These are phyloP conservation scores for Trachops cirrhosus DNA, from an alignment of 2,797 vertebrate species.

Conservation along the genomic window DNA sequence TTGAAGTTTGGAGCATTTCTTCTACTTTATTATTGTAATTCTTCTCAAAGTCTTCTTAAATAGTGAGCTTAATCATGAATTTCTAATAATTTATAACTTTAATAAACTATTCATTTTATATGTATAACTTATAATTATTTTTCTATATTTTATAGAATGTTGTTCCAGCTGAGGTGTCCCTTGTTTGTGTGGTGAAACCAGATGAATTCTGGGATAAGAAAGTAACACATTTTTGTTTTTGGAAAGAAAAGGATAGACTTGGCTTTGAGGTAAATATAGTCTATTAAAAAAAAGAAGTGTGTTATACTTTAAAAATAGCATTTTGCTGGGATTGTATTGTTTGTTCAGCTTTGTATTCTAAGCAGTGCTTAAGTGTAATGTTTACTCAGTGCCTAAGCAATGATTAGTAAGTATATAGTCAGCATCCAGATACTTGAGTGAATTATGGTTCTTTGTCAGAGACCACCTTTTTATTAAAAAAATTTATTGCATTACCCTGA, in stretches of 20 bases:
- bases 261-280: constrained; percentile 93
- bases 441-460: background rate
- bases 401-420: background rate
- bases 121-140: constrained; percentile 29
- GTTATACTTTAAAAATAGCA: background rate
- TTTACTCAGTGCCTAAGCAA: background rate
- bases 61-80: background rate
- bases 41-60: constrained; percentile 39
- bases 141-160: constrained; percentile 89
- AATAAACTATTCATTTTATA: constrained; percentile 31
- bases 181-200: constrained; percentile 99
- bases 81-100: constrained; percentile 30
- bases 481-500: background rate
- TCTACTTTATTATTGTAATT: constrained; percentile 47
- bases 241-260: constrained; percentile 99
- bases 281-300: background rate
- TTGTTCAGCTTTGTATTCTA: background rate
- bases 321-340: constrained; percentile 38
- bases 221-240: constrained; percentile 99
- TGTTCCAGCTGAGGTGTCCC: constrained; percentile 97
- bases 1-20: constrained; percentile 45
- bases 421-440: background rate
- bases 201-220: constrained; percentile 99
- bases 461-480: background rate
- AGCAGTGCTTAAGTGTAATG: background rate